Percentiles rank a stretch among this genome's conserved stretches.
These are phyloP conservation scores for Allolobophora icterica DNA, from an alignment of 2,888 invertebrate species.

Conservation along the genomic window DNA sequence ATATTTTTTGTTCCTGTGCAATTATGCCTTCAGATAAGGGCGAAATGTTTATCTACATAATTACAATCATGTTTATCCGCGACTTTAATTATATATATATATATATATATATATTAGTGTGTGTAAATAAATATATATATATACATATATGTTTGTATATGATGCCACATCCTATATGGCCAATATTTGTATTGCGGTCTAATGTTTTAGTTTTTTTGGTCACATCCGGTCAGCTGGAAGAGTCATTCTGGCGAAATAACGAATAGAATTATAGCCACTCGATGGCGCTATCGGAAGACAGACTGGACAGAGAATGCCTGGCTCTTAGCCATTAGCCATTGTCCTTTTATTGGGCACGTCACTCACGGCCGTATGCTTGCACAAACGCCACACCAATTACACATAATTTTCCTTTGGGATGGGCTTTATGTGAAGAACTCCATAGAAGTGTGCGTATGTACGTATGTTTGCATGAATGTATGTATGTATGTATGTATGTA, in stretches of 20 bases:
- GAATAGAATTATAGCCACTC: background rate
- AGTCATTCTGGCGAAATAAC: background rate
- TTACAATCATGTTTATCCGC: no score
- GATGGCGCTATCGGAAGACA: background rate
- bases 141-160: no score
- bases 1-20: no score
- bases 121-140: no score
- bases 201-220: background rate
- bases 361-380: background rate
- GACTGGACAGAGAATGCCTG: background rate
- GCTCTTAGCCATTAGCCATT: no score
- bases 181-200: background rate
- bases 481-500: background rate
- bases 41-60: no score
- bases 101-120: no score
- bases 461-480: background rate
- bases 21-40: no score
- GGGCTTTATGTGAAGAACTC: background rate
- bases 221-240: background rate
- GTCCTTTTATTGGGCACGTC: no score
- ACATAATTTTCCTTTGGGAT: background rate
- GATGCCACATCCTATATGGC: background rate
- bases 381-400: background rate
- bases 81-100: no score
- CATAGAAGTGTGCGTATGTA: background rate